Evolutionary conservation across 92 coral and sea anemone genomes (phyloP).

Genomic region (Nematostella vectensis): DNA sequence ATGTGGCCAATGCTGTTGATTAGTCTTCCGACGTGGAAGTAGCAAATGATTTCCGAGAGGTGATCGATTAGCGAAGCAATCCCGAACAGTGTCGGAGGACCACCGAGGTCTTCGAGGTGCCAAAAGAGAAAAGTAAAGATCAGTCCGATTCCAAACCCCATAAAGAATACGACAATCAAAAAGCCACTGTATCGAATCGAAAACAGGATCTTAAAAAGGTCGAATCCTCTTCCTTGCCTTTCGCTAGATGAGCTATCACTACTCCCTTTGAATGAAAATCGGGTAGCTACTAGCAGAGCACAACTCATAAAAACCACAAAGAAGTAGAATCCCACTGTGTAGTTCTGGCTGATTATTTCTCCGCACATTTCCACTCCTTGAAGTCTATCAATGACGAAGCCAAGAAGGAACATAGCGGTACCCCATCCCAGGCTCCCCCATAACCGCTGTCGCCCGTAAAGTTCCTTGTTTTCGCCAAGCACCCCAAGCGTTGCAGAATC

Average conservation of each 20-base stretch:
- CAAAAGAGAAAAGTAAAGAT: constrained; percentile 94
- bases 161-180: constrained; percentile 79
- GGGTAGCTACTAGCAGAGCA: constrained; percentile 93
- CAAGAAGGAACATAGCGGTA: constrained; percentile 87
- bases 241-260: constrained; percentile 22
- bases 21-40: constrained; percentile 87
- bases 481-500: constrained; percentile 95
- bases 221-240: constrained; percentile 19
- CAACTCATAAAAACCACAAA: constrained; percentile 91
- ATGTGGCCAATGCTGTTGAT: constrained; percentile 79
- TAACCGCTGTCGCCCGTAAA: constrained; percentile 86
- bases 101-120: constrained; percentile 99
- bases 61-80: constrained; percentile 98
- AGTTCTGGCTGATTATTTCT: constrained; percentile 91
- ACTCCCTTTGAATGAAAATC: constrained; percentile 62
- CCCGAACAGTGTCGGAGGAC: constrained; percentile 98
- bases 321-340: constrained; percentile 93
- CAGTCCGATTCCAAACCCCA: constrained; percentile 93
- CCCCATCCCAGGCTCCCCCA: constrained; percentile 99
- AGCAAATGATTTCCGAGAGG: constrained; percentile 88
- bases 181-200: constrained; percentile 75
- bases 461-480: constrained; percentile 93
- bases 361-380: constrained; percentile 96
- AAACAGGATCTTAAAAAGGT: constrained; percentile 58
- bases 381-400: constrained; percentile 87